These are phyloP conservation scores for Tragelaphus scriptus DNA, from an alignment of 2,113 vertebrate genomes.

Conservation along the genomic window DNA sequence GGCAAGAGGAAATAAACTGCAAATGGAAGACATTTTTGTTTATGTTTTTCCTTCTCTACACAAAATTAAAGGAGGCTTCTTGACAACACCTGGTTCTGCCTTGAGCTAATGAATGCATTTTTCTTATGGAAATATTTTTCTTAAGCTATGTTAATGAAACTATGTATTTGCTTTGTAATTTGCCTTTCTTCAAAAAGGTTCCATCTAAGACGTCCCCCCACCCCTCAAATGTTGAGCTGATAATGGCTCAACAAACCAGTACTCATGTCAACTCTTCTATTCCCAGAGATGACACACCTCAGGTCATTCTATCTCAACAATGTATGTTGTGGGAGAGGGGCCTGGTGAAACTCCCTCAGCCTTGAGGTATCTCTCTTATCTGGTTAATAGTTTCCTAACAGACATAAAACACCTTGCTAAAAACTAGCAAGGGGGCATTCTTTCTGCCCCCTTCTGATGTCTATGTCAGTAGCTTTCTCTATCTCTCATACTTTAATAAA, in stretches of 20 bases:
- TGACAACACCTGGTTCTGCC: not conserved
- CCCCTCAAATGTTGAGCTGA: not conserved
- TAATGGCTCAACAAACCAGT: not conserved
- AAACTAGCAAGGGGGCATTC: not conserved
- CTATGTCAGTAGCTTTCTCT: not conserved
- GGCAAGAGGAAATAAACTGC: not conserved
- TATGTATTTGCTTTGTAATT: not conserved
- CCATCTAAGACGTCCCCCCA: fast-evolving
- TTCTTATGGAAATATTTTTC: not conserved
- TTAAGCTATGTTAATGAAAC: not conserved
- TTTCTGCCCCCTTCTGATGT: not conserved
- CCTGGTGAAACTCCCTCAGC: not conserved
- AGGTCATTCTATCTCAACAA: not conserved
- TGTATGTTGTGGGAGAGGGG: not conserved
- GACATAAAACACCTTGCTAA: not conserved
- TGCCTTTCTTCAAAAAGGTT: not conserved
- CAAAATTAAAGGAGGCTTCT: not conserved
- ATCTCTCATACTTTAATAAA: not conserved
- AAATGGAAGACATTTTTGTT: not conserved
- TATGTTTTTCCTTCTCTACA: not conserved
- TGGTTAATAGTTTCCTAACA: not conserved
- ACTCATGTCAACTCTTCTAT: not conserved
- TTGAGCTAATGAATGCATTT: not conserved
- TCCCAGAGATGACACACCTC: not conserved
- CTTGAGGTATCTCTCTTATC: not conserved